Percentiles rank a stretch among this genome's conserved stretches.
phyloP scores from a whole-genome alignment of 2,888 invertebrate species.

The Epiblema foenella region DNA sequence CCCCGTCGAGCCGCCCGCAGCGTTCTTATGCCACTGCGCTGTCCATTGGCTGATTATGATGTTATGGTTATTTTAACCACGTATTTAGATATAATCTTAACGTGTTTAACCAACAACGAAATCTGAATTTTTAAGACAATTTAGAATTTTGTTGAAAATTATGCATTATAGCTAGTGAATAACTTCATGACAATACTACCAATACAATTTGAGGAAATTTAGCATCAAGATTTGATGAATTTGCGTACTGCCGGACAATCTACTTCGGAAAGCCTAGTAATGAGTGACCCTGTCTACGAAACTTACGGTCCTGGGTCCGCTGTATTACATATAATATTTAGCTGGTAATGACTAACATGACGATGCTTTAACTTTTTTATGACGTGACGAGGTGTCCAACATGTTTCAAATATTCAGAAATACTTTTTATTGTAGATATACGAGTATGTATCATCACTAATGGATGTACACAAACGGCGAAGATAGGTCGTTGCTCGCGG shows the following conservation, averaged over 20 bases:
- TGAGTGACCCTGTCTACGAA: too few species aligned
- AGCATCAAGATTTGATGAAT: neutral
- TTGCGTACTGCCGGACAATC: neutral
- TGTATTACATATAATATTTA: neutral
- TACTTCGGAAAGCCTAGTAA: too few species aligned
- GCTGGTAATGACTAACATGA: neutral
- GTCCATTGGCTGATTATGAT: conserved; percentile 30
- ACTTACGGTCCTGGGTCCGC: too few species aligned
- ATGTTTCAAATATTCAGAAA: neutral
- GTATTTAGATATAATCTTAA: neutral
- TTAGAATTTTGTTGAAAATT: neutral
- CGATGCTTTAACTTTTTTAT: neutral
- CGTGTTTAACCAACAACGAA: neutral
- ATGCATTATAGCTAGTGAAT: neutral
- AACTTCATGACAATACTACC: too few species aligned
- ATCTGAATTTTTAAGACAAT: neutral
- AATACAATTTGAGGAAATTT: neutral
- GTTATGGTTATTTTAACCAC: conserved; percentile 16
- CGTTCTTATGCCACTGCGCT: conserved; percentile 14
- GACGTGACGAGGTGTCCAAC: neutral
- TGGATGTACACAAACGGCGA: neutral
- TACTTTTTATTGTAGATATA: neutral
- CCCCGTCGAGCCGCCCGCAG: conserved; percentile 14
- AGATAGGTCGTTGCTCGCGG: conserved; percentile 35
- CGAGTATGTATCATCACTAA: neutral